Evolutionary conservation across 2,797 vertebrate species (phyloP), one percentile per base, ranked within the genome.

Genomic region (Meriones psammophilus): DNA sequence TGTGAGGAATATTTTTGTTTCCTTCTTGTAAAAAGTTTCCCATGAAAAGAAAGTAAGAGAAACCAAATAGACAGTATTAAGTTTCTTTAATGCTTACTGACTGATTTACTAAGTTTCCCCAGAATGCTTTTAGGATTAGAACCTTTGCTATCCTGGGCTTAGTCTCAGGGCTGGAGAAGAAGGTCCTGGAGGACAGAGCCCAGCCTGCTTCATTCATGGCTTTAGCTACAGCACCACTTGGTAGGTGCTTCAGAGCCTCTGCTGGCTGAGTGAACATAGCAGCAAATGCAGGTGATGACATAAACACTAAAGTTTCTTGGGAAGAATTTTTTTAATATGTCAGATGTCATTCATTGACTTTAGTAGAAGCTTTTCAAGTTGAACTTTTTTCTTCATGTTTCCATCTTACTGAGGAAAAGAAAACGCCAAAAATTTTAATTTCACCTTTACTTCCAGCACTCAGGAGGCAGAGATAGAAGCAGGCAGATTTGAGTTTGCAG

Each of bases 301-400:
- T 80, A 86, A 83, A 87, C 56, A 20, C 46, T 87, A 5, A 36
- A 13, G 33, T 87, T 87, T 88, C 33, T 92, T 58, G 71, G 62
- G 20, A 73, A 83, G 81, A 74, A 22, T 9, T 58, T 71, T 13
- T 85, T 62, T 46, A 85, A 90, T 64, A 78, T 58, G 71, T 33
- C 60, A 69, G 24, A 24, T 3, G 20, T 46, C 5, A 33, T 58
- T 89, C 20, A 85, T 94, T 94, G 87, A 90, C 85, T 64, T 93
- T 94, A 91, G 42, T 77, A 77, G 89, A 78, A n/a, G 8, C n/a
- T 94, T 92, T 97, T 54, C 87, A 69, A 54, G 66, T 66, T 95
- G 66, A 54, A 77, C 64, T 73, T 94, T 73, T 78, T 76, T 9
- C 7, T n/a, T 89, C 26, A 20, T 73, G 39, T 89, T 94, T 90